Evolutionary conservation across 2,113 vertebrate species (phyloP), one percentile per base, ranked within the genome.

Genomic region (Saguinus midas): DNA sequence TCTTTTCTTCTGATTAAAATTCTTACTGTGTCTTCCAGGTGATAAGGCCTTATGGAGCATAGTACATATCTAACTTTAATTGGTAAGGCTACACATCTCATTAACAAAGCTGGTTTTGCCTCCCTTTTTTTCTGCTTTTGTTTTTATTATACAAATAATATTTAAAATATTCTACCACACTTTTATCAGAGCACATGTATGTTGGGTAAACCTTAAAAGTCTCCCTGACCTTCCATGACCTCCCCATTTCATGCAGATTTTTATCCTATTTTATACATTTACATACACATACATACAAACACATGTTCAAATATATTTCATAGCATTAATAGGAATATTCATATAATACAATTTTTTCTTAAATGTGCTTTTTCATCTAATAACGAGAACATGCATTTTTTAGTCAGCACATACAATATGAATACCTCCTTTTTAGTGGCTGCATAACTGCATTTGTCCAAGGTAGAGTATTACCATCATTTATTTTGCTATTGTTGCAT

Each of bases 11-110:
- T 32, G 50, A 82, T n/a, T 25, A 14, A 37, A 48, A 27, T 7
- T 23, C 16, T 8, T 10, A 3, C 8, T 13, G 16, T 0, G 61
- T 21, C 0, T 37, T 52, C 55, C 3, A 3, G 8, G 17, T 0
- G 35, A 17, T 13, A 18, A 13, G 50, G 4, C 6, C 17, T 52
- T 2, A 8, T 0, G 8, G 13, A 9, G 52, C 32, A 4, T 6
- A 18, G 5, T 10, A 2, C 23, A 6, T 29, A 9, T 68, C 20
- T 29, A 23, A 32, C 43, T 17, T 1, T 52, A 4, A 43, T 52
- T 17, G 8, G 64, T 29, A 35, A 66, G 12, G 9, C 80, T 13
- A 5, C 18, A 43, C 8, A 6, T 21, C 6, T 37, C 11, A 1
- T 21, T 6, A 12, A 45, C 37, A 6, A 73, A 50, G 7, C 35